Evolutionary conservation across 2,113 vertebrate species (phyloP).

Genomic region (Rhabdomys dilectus): DNA sequence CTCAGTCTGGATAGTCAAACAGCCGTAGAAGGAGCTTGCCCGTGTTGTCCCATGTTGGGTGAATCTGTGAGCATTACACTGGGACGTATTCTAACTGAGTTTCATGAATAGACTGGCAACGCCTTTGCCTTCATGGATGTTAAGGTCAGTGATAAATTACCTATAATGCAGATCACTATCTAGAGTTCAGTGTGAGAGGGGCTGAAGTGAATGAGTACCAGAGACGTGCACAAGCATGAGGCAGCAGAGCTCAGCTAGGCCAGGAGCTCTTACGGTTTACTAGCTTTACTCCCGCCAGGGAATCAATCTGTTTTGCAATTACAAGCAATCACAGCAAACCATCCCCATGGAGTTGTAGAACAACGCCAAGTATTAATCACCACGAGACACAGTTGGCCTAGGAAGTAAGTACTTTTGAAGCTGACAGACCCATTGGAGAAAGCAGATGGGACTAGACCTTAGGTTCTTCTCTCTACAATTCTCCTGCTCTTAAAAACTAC

Average conservation of each 20-base stretch:
- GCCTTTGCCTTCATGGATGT: not conserved
- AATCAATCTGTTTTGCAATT: not conserved
- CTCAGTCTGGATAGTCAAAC: not conserved
- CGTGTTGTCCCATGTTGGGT: not conserved
- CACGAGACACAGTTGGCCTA: not conserved
- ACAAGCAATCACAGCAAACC: not conserved
- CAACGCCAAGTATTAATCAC: not conserved
- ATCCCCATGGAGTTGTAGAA: not conserved
- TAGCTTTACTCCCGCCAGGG: not conserved
- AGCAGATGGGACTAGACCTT: not conserved
- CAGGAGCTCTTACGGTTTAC: not conserved
- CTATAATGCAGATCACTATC: not conserved
- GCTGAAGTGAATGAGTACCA: not conserved
- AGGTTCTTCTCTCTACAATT: not conserved
- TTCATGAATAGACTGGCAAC: not conserved
- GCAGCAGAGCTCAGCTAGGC: not conserved
- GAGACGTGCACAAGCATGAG: not conserved
- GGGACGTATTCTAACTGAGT: not conserved
- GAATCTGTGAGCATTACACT: not conserved
- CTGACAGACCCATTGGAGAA: not conserved
- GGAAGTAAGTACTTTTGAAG: not conserved
- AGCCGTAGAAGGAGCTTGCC: not conserved
- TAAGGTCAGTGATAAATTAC: not conserved
- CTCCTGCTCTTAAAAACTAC: not conserved
- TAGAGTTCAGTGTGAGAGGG: not conserved